Percentiles rank a stretch among this genome's conserved stretches.
phyloP scores from a whole-genome alignment of 2,888 invertebrate species.

The Meandrusa payeni region DNA sequence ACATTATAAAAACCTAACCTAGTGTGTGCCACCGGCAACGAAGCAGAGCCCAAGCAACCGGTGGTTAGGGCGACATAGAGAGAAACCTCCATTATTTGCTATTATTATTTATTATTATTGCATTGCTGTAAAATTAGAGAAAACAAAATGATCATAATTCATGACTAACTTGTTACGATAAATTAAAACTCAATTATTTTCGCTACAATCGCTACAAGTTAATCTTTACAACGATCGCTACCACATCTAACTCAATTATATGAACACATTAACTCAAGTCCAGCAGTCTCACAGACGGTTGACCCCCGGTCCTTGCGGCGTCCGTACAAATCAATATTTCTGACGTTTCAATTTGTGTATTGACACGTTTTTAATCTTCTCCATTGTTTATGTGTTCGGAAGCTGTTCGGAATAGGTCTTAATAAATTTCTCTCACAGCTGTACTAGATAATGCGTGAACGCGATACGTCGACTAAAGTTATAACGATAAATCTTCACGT shows the following conservation, averaged over 20 bases:
- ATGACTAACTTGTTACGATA: slow-evolving; percentile 6
- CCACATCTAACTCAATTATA: slow-evolving; percentile 41
- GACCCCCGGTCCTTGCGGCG: slow-evolving; percentile 44
- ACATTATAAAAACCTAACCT: too few relatives aligned
- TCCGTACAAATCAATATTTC: slow-evolving; percentile 68
- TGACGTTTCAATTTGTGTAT: slow-evolving; percentile 77
- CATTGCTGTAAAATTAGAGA: too few relatives aligned
- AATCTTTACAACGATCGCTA: slow-evolving; percentile 12
- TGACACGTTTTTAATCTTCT: slow-evolving; percentile 75
- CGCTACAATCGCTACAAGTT: slow-evolving; percentile 7
- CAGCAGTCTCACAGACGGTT: slow-evolving; percentile 38
- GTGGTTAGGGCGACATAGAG: too few relatives aligned
- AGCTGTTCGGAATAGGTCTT: slow-evolving; percentile 57
- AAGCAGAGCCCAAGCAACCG: too few relatives aligned
- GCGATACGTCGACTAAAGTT: slow-evolving; percentile 37
- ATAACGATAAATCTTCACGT: slow-evolving; percentile 67
- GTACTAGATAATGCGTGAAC: slow-evolving; percentile 41
- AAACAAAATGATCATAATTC: slow-evolving; percentile 9
- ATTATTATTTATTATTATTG: too few relatives aligned
- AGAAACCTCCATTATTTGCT: too few relatives aligned
- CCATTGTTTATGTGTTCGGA: slow-evolving; percentile 71
- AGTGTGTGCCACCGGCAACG: too few relatives aligned
- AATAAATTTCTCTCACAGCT: slow-evolving; percentile 59
- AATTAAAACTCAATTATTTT: slow-evolving; percentile 22
- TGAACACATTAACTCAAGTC: slow-evolving; percentile 41